Evolutionary conservation across 2,797 vertebrate genomes (phyloP).

Genomic region (Leptodactylus fallax): DNA sequence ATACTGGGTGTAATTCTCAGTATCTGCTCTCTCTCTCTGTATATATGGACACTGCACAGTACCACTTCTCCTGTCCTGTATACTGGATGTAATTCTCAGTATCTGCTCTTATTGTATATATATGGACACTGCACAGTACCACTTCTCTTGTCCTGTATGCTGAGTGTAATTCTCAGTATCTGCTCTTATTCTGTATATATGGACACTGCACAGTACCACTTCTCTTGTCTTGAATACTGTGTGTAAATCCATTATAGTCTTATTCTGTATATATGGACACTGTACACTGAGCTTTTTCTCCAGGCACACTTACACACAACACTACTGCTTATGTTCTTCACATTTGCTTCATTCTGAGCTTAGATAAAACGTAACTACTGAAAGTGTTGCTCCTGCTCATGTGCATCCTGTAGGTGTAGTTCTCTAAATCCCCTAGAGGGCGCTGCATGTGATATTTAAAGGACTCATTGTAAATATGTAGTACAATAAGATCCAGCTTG

Average conservation of each 20-base stretch:
- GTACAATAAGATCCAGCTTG: neutral
- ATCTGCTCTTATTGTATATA: neutral
- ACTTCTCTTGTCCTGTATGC: neutral
- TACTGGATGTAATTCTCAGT: neutral
- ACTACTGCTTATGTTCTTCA: neutral
- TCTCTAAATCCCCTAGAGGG: neutral
- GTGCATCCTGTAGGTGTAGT: no score
- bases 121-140: neutral
- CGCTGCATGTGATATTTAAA: neutral
- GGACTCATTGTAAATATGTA: neutral
- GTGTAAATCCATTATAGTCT: neutral
- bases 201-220: constrained; percentile 12
- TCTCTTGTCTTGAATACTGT: neutral
- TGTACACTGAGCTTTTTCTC: no score
- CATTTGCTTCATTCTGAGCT: no score
- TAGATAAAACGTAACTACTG: no score
- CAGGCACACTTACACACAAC: no score
- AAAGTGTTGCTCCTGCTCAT: no score
- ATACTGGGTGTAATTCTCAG: no score
- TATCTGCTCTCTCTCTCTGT: no score
- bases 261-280: neutral
- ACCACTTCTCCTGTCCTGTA: no score
- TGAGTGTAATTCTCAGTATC: neutral
- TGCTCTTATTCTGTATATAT: neutral
- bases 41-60: no score